Evolutionary conservation across 2,113 vertebrate genomes (phyloP).

Genomic region (Motacilla alba): DNA sequence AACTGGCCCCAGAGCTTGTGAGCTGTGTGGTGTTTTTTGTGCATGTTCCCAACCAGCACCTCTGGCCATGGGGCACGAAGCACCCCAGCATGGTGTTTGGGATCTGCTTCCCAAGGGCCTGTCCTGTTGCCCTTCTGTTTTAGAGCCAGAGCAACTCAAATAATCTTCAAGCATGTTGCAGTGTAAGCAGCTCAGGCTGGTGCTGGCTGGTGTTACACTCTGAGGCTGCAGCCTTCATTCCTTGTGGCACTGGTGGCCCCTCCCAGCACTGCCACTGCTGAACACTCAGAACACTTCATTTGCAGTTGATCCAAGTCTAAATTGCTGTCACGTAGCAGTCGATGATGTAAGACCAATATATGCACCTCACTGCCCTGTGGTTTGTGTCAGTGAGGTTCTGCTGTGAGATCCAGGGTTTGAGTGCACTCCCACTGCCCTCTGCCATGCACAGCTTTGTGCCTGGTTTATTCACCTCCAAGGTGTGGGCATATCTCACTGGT

Average conservation of each 20-base stretch:
- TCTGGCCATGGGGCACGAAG: fast-evolving
- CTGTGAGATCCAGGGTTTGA: not conserved
- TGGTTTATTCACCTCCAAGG: not conserved
- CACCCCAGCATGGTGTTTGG: fast-evolving
- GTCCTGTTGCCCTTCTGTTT: not conserved
- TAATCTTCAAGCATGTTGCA: not conserved
- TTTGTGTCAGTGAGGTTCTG: not conserved
- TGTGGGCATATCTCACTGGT: not conserved
- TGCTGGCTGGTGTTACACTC: not conserved
- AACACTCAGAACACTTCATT: not conserved
- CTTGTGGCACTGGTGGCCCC: not conserved
- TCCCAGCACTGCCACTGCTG: not conserved
- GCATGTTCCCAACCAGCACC: not conserved
- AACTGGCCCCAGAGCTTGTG: not conserved
- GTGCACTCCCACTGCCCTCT: not conserved
- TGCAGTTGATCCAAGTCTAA: not conserved
- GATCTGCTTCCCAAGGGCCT: not conserved
- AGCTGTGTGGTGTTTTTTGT: not conserved
- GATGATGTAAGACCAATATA: not conserved
- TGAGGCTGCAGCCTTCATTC: not conserved
- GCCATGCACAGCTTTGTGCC: not conserved
- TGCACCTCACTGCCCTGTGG: not conserved
- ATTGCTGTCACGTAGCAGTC: not conserved
- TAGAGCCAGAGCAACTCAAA: not conserved
- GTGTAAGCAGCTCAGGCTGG: not conserved